Base-by-base conservation (phyloP, 2,888 invertebrate species). In the Limnephilus marmoratus region DNA sequence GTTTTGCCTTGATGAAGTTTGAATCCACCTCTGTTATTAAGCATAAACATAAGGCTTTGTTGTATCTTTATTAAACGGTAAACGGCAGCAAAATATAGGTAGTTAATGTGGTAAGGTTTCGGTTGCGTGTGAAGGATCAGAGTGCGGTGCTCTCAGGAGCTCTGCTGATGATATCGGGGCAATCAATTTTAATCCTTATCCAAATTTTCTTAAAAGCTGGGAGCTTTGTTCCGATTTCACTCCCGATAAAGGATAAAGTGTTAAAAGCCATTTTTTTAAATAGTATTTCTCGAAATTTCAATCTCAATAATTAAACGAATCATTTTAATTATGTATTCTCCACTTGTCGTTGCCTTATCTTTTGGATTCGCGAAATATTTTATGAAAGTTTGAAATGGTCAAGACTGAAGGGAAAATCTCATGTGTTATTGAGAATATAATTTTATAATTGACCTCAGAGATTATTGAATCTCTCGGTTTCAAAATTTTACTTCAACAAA, bases 51-150 rank as follows among this genome's bases (percentile, higher is more conserved):
- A 83, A 24, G 34, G 15, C 15, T 29, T 34, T 34, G 31, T 31
- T 83, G 83, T 83, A 31, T 83, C 34, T 24, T 83, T 37, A 83
- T 86, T 49, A 45, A 15, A 37, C 86, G 13, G 24, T 29, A 86
- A 86, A 86, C 86, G 86, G 86, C 86, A 86, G 86, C 45, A 86
- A 86, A 37, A 86, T 41, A 24, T 41, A 37, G 24, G 49, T 83
- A 24, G 83, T 83, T 37, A 83, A 83, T 68, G 24, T 68, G 7
- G 34, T 49, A 29, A 24, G 49, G 45, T n/a, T 24, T 24, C 49
- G 13, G 86, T 86, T 37, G 86, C 86, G 49, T 86, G 86, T 86
- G 86, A 86, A 86, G 34, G 34, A n/a, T 83, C 68, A 9, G 24
- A 34, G 83, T 37, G 37, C 24, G 31, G 37, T 37, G 83, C 37